A percentile compares a stretch with the other conserved stretches of the same genome.
These are phyloP conservation scores for Synergus japonicus DNA, from an alignment of 2,888 invertebrate genomes.

Conservation along the genomic window DNA sequence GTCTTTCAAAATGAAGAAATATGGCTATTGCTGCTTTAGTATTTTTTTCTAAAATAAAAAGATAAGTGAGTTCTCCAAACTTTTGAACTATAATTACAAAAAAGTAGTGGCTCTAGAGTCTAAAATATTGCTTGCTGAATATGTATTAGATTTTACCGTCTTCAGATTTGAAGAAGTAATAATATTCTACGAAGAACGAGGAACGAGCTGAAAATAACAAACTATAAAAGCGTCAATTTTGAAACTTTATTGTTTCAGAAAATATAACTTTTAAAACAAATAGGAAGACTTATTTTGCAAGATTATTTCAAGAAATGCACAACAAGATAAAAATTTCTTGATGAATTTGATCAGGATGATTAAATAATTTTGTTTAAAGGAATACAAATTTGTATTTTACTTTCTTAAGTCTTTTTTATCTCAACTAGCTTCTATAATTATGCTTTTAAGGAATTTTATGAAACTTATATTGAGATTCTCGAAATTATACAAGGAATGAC, in stretches of 20 bases:
- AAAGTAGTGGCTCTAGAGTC: not conserved
- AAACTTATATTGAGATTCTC: too few relatives aligned
- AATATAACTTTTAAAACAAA: not conserved
- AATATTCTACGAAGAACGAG: not conserved
- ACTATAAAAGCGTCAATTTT: not conserved
- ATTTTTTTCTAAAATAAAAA: not conserved
- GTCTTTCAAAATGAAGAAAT: not conserved
- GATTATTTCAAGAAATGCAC: too few relatives aligned
- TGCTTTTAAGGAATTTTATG: too few relatives aligned
- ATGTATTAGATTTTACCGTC: not conserved
- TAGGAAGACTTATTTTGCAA: not conserved
- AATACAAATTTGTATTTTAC: too few relatives aligned
- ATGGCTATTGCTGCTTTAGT: not conserved
- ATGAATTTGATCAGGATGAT: too few relatives aligned
- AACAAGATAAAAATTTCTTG: too few relatives aligned
- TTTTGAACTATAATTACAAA: not conserved
- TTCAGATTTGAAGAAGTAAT: not conserved
- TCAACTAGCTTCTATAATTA: too few relatives aligned
- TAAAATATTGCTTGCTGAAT: constrained; percentile 2
- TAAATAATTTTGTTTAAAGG: too few relatives aligned
- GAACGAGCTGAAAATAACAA: not conserved
- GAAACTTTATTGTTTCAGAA: not conserved
- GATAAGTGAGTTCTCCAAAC: not conserved
- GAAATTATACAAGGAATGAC: too few relatives aligned
- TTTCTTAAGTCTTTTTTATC: too few relatives aligned